Evolutionary conservation across 2,797 vertebrate genomes (phyloP).

Genomic region (Oryzias dopingdopingensis): DNA sequence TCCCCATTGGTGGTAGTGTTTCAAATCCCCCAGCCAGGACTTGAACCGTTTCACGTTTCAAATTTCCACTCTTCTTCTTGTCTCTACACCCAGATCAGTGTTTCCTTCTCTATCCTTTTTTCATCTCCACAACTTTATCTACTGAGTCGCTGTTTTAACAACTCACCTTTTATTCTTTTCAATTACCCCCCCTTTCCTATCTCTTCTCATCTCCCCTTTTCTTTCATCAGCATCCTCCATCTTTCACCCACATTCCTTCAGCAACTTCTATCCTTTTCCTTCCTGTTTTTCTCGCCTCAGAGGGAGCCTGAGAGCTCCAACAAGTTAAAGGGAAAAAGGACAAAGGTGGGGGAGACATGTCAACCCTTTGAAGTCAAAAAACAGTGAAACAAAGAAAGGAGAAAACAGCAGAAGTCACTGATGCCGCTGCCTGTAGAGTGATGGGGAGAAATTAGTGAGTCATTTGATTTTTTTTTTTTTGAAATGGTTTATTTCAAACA

Average conservation of each 20-base stretch:
- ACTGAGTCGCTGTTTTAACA: background rate
- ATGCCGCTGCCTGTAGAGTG: slow-evolving; percentile 28
- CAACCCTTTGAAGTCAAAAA: slow-evolving; percentile 6
- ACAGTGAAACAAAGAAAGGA: slow-evolving; percentile 4
- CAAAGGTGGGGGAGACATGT: background rate
- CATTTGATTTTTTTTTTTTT: slow-evolving; percentile 14
- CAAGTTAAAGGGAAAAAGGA: slow-evolving; percentile 6
- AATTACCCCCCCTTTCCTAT: accelerated
- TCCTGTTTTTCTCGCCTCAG: background rate
- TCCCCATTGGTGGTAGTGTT: no score
- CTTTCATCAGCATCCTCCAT: background rate
- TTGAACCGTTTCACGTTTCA: no score
- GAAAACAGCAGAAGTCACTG: slow-evolving; percentile 14
- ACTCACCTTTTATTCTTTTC: background rate
- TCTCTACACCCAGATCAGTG: no score
- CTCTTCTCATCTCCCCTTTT: background rate
- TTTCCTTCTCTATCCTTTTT: background rate
- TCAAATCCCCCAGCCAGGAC: no score
- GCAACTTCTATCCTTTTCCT: background rate
- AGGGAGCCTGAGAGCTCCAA: slow-evolving; percentile 14
- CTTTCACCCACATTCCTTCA: background rate
- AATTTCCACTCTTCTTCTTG: background rate
- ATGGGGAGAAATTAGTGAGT: slow-evolving; percentile 46
- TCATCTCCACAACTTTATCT: background rate
- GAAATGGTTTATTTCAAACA: no score